Evolutionary conservation across 2,888 invertebrate genomes (phyloP).

Genomic region (Sphaerophoria rueppellii): DNA sequence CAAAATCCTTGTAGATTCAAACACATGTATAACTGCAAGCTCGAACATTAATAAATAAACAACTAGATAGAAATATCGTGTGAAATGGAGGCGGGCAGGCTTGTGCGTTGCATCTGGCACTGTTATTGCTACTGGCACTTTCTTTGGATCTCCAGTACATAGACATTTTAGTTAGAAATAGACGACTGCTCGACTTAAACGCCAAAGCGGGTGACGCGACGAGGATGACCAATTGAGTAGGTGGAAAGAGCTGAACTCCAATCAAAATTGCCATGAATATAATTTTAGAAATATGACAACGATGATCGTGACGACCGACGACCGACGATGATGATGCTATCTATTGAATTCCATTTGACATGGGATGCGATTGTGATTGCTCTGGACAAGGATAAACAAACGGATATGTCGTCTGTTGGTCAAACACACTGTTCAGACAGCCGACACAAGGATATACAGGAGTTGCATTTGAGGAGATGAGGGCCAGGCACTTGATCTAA

Average conservation of each 20-base stretch:
- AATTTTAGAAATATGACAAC: slow-evolving; percentile 66
- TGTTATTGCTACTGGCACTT: slow-evolving; percentile 19
- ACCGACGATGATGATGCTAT: too few species aligned
- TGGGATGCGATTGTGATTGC: slow-evolving; percentile 12
- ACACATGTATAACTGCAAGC: too few species aligned
- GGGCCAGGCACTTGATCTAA: slow-evolving; percentile 25
- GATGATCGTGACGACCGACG: slow-evolving; percentile 29
- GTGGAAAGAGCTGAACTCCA: slow-evolving; percentile 39
- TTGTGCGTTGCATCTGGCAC: too few species aligned
- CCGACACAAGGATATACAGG: slow-evolving; percentile 9
- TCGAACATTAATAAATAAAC: slow-evolving; percentile 54
- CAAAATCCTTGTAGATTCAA: too few species aligned
- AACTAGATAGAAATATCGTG: slow-evolving; percentile 50
- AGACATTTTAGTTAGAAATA: not conserved
- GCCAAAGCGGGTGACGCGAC: not conserved
- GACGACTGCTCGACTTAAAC: too few species aligned
- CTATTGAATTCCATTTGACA: slow-evolving; percentile 3
- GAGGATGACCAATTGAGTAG: slow-evolving; percentile 8
- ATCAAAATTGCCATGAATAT: slow-evolving; percentile 65
- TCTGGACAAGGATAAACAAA: slow-evolving; percentile 25
- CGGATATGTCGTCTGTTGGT: slow-evolving; percentile 8
- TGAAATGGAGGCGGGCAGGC: slow-evolving; percentile 25
- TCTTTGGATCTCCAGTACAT: slow-evolving; percentile 46
- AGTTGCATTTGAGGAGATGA: slow-evolving; percentile 27
- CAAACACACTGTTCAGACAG: slow-evolving; percentile 14